Percentiles rank a stretch among this genome's conserved stretches.
phyloP scores from a whole-genome alignment of 2,797 vertebrate genomes.

The Hippocampus kuda region DNA sequence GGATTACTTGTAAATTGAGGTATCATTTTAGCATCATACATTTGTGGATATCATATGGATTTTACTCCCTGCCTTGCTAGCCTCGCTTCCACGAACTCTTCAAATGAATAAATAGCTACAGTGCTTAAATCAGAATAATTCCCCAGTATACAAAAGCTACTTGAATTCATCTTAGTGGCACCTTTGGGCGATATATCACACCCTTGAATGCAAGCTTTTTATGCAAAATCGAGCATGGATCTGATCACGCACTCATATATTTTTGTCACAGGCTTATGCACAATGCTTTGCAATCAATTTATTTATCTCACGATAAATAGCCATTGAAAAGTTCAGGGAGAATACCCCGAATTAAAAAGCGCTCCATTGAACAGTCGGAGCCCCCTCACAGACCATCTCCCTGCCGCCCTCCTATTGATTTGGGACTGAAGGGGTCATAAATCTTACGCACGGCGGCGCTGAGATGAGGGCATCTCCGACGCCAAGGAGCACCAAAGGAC shows the following conservation, averaged over 20 bases:
- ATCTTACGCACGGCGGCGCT: constrained; percentile 50
- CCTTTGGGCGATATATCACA: constrained; percentile 31
- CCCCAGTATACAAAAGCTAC: constrained; percentile 29
- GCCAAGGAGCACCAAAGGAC: constrained; percentile 48
- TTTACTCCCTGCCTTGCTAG: not conserved
- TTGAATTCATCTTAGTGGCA: constrained; percentile 24
- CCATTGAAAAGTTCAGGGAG: constrained; percentile 43
- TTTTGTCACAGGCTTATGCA: not conserved
- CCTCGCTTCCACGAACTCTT: not conserved
- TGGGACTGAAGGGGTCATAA: constrained; percentile 55
- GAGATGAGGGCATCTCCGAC: constrained; percentile 43
- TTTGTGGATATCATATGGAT: not conserved
- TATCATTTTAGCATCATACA: not conserved
- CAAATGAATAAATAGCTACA: constrained; percentile 23
- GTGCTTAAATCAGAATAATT: constrained; percentile 39
- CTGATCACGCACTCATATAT: not conserved
- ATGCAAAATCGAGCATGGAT: constrained; percentile 14
- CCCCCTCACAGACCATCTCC: constrained; percentile 42
- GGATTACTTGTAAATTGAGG: not conserved
- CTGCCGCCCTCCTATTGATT: constrained; percentile 38
- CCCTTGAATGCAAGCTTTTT: constrained; percentile 20
- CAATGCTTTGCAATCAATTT: constrained; percentile 2
- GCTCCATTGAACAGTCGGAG: constrained; percentile 43
- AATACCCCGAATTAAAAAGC: constrained; percentile 49
- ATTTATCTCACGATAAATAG: constrained; percentile 31